Conservation (phyloP, 2,113 vertebrate species). For the Illadopsis cleaveri region DNA sequence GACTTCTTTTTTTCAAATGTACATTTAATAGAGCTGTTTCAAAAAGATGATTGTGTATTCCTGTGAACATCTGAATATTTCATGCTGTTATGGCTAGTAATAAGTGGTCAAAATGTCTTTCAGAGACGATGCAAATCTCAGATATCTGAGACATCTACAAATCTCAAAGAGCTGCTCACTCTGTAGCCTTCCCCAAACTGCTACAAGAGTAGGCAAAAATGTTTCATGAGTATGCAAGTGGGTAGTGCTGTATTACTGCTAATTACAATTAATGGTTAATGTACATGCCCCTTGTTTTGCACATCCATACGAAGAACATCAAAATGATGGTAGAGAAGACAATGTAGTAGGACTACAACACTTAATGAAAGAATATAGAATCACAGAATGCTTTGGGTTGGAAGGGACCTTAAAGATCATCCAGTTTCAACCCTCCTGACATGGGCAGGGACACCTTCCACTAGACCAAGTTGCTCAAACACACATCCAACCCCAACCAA, state of each 20-base stretch:
- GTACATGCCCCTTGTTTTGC: not conserved
- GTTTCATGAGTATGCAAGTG: not conserved
- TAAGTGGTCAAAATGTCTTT: not conserved
- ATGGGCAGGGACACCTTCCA: not conserved
- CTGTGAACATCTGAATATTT: not conserved
- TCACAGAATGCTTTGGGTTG: not conserved
- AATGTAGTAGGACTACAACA: not conserved
- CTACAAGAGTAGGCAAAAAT: not conserved
- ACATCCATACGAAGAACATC: not conserved
- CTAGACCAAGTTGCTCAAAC: not conserved
- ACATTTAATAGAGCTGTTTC: not conserved
- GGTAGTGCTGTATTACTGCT: not conserved
- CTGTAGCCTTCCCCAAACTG: not conserved
- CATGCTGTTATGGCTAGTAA: not conserved
- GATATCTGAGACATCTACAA: not conserved
- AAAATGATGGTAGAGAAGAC: not conserved
- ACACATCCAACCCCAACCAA: not conserved
- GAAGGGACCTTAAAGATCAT: not conserved
- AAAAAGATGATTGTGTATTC: not conserved
- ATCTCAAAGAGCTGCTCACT: not conserved
- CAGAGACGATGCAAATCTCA: not conserved
- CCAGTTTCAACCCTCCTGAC: not conserved
- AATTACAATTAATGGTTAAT: not conserved
- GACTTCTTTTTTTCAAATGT: not conserved
- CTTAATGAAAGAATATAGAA: not conserved